These are phyloP conservation scores for Tubiluchus corallicola DNA, from an alignment of 2,888 invertebrate species.

Conservation along the genomic window DNA sequence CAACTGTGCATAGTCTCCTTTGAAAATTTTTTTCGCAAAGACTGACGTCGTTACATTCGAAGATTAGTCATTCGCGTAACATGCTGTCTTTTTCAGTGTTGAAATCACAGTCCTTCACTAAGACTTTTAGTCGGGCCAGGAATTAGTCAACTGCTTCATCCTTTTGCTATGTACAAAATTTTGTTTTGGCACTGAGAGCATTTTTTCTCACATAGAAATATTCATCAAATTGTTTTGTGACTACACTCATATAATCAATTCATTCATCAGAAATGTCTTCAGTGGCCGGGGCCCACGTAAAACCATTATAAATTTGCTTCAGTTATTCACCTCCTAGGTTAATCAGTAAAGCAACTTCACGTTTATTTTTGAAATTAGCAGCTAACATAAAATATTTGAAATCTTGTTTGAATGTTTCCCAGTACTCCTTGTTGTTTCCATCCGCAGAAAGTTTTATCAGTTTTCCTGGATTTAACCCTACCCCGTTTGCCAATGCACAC, in stretches of 20 bases:
- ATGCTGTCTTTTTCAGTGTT: background rate
- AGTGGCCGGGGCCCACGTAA: background rate
- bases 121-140: background rate
- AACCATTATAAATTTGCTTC: background rate
- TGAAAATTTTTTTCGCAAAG: background rate
- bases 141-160: background rate
- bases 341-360: background rate
- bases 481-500: background rate
- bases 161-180: background rate
- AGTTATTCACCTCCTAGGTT: background rate
- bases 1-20: background rate
- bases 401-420: background rate
- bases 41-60: too few relatives aligned
- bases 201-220: slow-evolving; percentile 3
- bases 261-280: background rate
- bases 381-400: background rate
- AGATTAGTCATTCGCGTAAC: background rate
- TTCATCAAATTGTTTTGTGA: background rate
- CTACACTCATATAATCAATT: background rate
- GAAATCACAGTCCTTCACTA: slow-evolving; percentile 3
- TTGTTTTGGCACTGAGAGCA: background rate
- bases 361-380: background rate
- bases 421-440: background rate
- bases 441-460: background rate
- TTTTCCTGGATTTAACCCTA: background rate